A percentile compares a stretch with the other conserved stretches of the same genome.
These are phyloP conservation scores for Scrobipalpa atriplicella DNA, from an alignment of 2,888 invertebrate genomes.

Conservation along the genomic window DNA sequence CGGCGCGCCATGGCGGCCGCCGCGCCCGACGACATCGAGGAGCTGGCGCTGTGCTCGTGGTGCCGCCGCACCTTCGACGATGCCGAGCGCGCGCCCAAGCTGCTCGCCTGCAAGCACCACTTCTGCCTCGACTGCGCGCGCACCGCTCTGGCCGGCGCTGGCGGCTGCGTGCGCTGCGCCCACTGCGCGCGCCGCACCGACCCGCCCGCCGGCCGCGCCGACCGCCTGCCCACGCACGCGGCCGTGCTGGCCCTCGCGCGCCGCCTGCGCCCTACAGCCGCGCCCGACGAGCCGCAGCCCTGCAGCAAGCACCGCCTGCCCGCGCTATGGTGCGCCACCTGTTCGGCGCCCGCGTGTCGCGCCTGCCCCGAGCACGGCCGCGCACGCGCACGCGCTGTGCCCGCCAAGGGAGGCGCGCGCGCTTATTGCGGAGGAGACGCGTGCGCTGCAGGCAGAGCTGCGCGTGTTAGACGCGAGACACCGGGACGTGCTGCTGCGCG, in stretches of 20 bases:
- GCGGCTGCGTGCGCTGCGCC: constrained; percentile 86
- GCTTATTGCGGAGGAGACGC: constrained; percentile 68
- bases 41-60: constrained; percentile 88
- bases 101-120: constrained; percentile 89
- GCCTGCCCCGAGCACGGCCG: constrained; percentile 86
- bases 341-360: constrained; percentile 84
- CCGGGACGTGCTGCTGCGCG: constrained; percentile 87
- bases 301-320: constrained; percentile 28
- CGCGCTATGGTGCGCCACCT: constrained; percentile 85
- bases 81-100: constrained; percentile 87
- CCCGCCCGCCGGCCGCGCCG: constrained; percentile 85
- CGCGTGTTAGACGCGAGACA: constrained; percentile 24
- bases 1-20: constrained; percentile 79
- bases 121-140: constrained; percentile 90
- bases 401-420: constrained; percentile 83
- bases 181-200: constrained; percentile 90
- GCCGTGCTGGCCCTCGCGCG: constrained; percentile 85
- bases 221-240: constrained; percentile 86
- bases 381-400: constrained; percentile 85
- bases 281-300: constrained; percentile 51
- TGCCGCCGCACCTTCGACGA: constrained; percentile 90
- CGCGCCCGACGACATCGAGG: constrained; percentile 87
- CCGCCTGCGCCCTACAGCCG: constrained; percentile 40
- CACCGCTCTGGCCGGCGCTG: constrained; percentile 85
- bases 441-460: constrained; percentile 63